Conservation (phyloP, 2,888 invertebrate species). For the Megalurothrips usitatus region DNA sequence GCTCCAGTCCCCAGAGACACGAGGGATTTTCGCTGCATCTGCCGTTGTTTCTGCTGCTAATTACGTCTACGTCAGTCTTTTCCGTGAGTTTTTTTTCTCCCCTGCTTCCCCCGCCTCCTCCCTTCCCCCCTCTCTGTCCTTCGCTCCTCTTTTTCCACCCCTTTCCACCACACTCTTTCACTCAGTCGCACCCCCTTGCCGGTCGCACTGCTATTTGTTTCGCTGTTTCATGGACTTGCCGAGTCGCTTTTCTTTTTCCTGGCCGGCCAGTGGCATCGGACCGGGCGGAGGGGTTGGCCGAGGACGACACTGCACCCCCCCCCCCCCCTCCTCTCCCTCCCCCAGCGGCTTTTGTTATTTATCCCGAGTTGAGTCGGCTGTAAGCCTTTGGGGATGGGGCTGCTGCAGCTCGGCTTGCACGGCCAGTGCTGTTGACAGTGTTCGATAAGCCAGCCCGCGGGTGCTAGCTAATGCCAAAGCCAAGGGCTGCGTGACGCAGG, state of each 20-base stretch:
- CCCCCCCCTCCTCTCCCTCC: background rate
- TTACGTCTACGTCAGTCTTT: slow-evolving; percentile 23
- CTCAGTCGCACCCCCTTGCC: background rate
- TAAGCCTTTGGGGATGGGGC: slow-evolving; percentile 21
- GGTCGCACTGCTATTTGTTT: background rate
- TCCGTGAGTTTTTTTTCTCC: background rate
- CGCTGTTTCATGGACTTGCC: slow-evolving; percentile 14
- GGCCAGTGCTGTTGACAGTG: slow-evolving; percentile 20
- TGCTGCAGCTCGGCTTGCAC: background rate
- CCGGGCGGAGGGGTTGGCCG: background rate
- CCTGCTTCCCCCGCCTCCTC: background rate
- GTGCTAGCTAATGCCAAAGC: background rate
- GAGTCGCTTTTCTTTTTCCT: background rate
- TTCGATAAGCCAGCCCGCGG: slow-evolving; percentile 4
- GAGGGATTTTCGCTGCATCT: background rate
- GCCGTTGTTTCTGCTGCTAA: slow-evolving; percentile 22
- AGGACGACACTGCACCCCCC: too few species aligned
- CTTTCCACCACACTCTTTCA: background rate
- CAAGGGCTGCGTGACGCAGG: background rate
- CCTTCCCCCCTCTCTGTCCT: background rate
- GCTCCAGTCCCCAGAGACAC: background rate
- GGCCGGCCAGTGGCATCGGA: background rate
- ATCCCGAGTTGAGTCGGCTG: slow-evolving; percentile 18
- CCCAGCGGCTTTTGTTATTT: slow-evolving; percentile 20
- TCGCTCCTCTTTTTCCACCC: background rate